phyloP scores from a whole-genome alignment of 2,888 invertebrate genomes.

The Alloscopus bannaensis region DNA sequence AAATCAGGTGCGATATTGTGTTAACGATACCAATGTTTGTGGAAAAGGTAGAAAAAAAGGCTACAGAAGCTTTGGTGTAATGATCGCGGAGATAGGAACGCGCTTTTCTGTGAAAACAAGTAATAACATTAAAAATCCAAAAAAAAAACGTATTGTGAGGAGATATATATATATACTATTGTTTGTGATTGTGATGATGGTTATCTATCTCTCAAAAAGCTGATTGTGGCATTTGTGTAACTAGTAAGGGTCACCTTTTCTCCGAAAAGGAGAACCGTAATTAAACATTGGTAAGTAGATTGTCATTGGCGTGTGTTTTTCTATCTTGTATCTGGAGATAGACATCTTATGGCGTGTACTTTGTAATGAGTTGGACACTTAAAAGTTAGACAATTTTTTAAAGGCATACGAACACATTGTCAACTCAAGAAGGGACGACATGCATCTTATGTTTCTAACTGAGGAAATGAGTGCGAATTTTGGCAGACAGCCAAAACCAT shows the following conservation, averaged over 20 bases:
- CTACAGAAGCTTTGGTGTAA: not conserved
- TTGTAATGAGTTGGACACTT: not conserved
- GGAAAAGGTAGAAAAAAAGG: not conserved
- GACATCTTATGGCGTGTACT: not conserved
- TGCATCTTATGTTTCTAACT: no score
- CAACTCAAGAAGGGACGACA: no score
- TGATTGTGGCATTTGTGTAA: not conserved
- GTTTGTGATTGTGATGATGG: not conserved
- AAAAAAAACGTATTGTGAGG: no score
- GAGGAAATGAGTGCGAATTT: no score
- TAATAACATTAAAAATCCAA: no score
- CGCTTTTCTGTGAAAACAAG: no score
- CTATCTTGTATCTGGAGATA: not conserved
- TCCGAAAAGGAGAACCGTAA: not conserved
- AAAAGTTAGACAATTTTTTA: no score
- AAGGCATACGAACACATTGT: no score
- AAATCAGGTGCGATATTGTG: slow-evolving; percentile 60
- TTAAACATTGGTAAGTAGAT: not conserved
- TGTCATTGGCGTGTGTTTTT: not conserved
- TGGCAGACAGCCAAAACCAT: no score
- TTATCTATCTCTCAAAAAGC: not conserved
- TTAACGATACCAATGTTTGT: not conserved
- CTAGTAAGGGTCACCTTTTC: slow-evolving; percentile 4
- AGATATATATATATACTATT: not conserved
- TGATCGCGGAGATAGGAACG: no score